A percentile compares a stretch with the other conserved stretches of the same genome.
These are phyloP conservation scores for Galeopterus variegatus DNA, from an alignment of 2,113 vertebrate genomes.

Conservation along the genomic window DNA sequence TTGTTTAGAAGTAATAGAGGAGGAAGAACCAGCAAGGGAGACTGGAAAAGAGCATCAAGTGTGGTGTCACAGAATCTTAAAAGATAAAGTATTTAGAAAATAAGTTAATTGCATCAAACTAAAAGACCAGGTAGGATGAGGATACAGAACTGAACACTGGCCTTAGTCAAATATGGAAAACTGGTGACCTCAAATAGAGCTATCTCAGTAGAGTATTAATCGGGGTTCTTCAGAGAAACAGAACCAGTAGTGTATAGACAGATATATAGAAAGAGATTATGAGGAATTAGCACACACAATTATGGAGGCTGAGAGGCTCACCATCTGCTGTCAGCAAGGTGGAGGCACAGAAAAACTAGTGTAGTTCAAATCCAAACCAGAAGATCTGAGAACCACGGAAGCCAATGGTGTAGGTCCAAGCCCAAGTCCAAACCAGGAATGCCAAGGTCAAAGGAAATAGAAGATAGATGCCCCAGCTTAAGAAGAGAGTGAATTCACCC, in stretches of 20 bases:
- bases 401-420: no score
- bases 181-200: background rate
- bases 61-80: background rate
- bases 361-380: background rate
- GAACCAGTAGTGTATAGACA: background rate
- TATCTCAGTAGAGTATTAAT: background rate
- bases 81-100: background rate
- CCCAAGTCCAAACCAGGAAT: background rate
- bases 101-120: background rate
- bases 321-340: background rate
- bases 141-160: conserved; percentile 22
- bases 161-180: background rate
- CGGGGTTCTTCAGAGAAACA: no score
- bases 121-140: background rate
- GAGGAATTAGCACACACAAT: background rate
- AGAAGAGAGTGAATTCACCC: background rate
- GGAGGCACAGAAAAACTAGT: background rate
- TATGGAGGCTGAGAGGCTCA: background rate
- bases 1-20: background rate
- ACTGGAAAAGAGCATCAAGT: background rate
- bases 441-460: background rate
- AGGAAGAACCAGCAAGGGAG: background rate
- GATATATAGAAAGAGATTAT: background rate
- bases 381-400: background rate
- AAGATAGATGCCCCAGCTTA: background rate